Percentiles rank a stretch among this genome's conserved stretches.
phyloP scores from a whole-genome alignment of 2,797 vertebrate species.

The Melanotaenia trifasciata region DNA sequence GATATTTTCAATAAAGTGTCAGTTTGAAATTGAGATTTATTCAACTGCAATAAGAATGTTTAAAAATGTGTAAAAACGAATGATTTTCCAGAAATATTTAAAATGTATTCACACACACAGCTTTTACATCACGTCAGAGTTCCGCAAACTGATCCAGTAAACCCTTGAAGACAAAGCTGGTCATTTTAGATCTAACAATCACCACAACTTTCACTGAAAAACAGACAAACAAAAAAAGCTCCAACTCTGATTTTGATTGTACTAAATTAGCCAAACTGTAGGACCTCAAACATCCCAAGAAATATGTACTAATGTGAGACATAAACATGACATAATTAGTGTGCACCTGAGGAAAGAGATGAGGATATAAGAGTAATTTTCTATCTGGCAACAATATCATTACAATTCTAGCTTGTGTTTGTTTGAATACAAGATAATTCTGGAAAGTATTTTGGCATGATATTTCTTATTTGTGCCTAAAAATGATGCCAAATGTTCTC shows the following conservation, averaged over 20 bases:
- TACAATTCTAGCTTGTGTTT: background rate
- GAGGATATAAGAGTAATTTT: background rate
- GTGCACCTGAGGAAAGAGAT: background rate
- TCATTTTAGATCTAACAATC: background rate
- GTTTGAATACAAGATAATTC: background rate
- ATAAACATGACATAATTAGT: background rate
- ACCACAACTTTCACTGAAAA: too few species aligned
- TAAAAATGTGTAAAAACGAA: background rate
- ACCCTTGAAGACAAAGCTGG: slow-evolving; percentile 1
- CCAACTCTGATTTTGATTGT: background rate
- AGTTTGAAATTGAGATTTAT: slow-evolving; percentile 12
- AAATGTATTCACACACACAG: background rate
- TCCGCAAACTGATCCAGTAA: background rate
- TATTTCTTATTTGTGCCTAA: background rate
- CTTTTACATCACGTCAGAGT: background rate
- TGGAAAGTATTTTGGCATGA: slow-evolving; percentile 1
- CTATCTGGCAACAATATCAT: background rate
- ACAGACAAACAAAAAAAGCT: background rate
- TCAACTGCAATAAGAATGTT: slow-evolving; percentile 5
- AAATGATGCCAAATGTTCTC: slow-evolving; percentile 2
- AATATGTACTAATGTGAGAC: background rate
- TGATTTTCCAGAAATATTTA: background rate
- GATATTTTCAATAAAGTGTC: slow-evolving; percentile 8
- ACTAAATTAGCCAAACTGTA: background rate
- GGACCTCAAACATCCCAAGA: background rate